Evolutionary conservation across 1,140 invertebrate species (phyloP), one percentile per base, ranked within the genome.

Genomic region (Ceratosolen fusciceps): DNA sequence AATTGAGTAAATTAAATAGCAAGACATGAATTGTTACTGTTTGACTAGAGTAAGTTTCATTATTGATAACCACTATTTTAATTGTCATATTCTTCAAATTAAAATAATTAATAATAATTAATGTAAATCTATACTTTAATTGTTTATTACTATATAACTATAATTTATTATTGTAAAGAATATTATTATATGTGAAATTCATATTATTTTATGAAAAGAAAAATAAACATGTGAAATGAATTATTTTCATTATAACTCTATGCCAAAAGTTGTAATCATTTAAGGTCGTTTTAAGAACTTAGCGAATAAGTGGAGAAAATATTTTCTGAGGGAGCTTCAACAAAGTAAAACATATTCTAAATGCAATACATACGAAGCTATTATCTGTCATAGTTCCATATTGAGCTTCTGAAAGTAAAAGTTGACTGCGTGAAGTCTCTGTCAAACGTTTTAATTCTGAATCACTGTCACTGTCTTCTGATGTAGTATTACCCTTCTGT

Each of bases 371-470:
- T 91, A 92, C 92, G 84, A 88, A 90, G 81, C 93, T 91, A 62
- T 86, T 85, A 21, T 87, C 82, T 49, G 84, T 82, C 75, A 86
- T 76, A 37, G 88, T 58, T 88, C 87, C 83, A 88, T 89, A 90
- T n/a, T 91, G 89, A 81, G 89, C 90, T 87, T 93, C 92, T 14
- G 91, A 90, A 67, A 92, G 88, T 43, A 90, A 82, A 24, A 93
- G 86, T 77, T 93, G 92, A 47, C 90, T 90, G 62, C 88, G 86
- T 5, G 92, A 93, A 78, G 92, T 91, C 65, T 92, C 85, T 21
- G 93, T 83, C 16, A 94, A 86, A 81, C 91, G 91, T 52, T 93
- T 86, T 77, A 94, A 93, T 79, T 93, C 93, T 39, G 85, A 77
- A 70, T 91, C 89, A 82, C 86, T 90, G 78, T 90, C 90, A 80